Percentiles rank a stretch among this genome's conserved stretches.
Evolutionary conservation across 1,140 invertebrate genomes (phyloP).

Genomic region (Zophobas morio): DNA sequence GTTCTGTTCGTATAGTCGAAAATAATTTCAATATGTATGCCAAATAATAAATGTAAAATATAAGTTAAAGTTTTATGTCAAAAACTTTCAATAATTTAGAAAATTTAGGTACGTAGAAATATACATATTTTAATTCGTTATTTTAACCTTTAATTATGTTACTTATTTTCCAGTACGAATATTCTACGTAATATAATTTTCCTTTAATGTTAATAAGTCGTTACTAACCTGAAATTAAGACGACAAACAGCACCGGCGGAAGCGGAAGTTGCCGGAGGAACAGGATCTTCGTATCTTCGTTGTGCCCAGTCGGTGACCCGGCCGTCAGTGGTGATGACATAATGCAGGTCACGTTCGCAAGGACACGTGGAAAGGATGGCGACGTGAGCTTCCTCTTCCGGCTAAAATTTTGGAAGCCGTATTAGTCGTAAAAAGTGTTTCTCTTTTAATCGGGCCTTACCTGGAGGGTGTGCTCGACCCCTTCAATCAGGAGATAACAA

Average conservation of each 20-base stretch:
- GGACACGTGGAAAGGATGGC: slow-evolving; percentile 76
- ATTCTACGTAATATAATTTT: background rate
- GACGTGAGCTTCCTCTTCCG: slow-evolving; percentile 73
- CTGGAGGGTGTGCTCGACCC: slow-evolving; percentile 73
- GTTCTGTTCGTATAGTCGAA: no score
- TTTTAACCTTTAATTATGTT: no score
- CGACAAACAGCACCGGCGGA: slow-evolving; percentile 70
- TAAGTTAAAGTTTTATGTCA: no score
- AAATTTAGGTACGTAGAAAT: no score
- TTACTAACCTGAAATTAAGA: slow-evolving; percentile 75
- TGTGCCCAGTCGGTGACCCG: slow-evolving; percentile 73
- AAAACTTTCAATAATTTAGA: no score
- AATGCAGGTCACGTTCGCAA: slow-evolving; percentile 72
- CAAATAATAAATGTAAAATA: no score
- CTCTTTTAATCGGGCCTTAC: slow-evolving; percentile 61
- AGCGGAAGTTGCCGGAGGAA: slow-evolving; percentile 61
- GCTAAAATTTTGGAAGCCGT: slow-evolving; percentile 64
- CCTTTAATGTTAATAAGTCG: background rate
- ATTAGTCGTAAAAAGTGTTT: slow-evolving; percentile 41
- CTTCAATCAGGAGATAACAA: slow-evolving; percentile 76
- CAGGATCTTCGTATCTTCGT: slow-evolving; percentile 67
- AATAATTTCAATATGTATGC: no score
- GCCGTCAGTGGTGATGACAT: slow-evolving; percentile 75
- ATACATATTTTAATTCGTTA: no score
- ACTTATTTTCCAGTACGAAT: no score